Evolutionary conservation across 2,888 invertebrate genomes (phyloP).

Genomic region (Hypomecis atomaria): DNA sequence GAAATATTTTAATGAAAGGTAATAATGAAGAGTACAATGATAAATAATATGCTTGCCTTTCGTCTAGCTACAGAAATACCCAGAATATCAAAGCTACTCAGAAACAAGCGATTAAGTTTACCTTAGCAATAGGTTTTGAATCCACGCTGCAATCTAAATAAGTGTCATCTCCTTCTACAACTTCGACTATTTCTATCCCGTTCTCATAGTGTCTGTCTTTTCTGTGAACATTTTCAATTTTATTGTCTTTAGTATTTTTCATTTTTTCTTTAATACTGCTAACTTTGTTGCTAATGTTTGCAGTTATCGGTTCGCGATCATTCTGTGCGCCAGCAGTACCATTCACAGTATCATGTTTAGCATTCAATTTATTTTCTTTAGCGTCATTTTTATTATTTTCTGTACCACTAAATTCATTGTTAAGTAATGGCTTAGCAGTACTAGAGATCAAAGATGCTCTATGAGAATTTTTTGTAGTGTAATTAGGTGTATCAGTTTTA

Average conservation of each 20-base stretch:
- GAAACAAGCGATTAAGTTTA: constrained; percentile 39
- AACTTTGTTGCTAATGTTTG: neutral
- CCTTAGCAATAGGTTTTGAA: constrained; percentile 70
- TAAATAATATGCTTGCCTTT: too few relatives aligned
- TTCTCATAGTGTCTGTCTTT: constrained; percentile 38
- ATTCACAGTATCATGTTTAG: neutral
- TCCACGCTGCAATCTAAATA: constrained; percentile 69
- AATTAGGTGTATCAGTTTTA: neutral
- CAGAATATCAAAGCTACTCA: too few relatives aligned
- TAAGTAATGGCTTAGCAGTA: neutral
- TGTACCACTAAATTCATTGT: neutral
- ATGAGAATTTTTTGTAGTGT: neutral
- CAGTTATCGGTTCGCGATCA: constrained; percentile 10
- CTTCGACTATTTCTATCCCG: constrained; percentile 36
- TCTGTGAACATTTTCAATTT: neutral
- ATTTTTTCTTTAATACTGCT: neutral
- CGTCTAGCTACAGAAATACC: too few relatives aligned
- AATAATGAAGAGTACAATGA: too few relatives aligned
- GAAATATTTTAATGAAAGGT: too few relatives aligned
- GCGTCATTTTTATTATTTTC: neutral
- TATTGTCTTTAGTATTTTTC: neutral
- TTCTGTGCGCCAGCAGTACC: neutral
- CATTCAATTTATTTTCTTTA: neutral
- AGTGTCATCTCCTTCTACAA: constrained; percentile 59
- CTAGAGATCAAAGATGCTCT: neutral